Conservation (phyloP, 1,140 invertebrate species). For the Lordiphosa collinella region DNA sequence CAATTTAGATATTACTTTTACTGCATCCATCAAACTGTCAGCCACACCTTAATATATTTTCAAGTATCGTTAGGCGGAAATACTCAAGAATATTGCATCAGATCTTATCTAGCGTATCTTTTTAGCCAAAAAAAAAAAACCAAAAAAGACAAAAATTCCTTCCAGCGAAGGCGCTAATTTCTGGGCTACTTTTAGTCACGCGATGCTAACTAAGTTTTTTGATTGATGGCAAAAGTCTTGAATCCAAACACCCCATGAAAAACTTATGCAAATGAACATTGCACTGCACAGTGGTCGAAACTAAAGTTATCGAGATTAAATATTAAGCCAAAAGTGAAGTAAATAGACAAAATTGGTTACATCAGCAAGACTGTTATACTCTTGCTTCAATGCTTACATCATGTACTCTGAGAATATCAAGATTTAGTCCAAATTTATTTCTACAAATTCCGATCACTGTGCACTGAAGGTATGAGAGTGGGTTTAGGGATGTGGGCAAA, state of each 20-base stretch:
- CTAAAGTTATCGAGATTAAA: too few relatives aligned
- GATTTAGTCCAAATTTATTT: too few relatives aligned
- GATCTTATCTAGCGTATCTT: background rate
- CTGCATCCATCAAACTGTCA: conserved; percentile 43
- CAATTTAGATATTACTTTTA: conserved; percentile 64
- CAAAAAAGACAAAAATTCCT: background rate
- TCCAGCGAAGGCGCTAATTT: conserved; percentile 28
- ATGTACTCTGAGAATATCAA: too few relatives aligned
- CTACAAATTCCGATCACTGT: too few relatives aligned
- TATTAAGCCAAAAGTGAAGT: too few relatives aligned
- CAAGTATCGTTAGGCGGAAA: too few relatives aligned
- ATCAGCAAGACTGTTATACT: too few relatives aligned
- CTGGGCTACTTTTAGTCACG: conserved; percentile 43
- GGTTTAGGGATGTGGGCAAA: background rate
- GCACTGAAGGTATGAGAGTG: too few relatives aligned
- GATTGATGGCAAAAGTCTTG: conserved; percentile 47
- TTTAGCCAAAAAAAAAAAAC: background rate
- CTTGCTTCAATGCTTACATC: too few relatives aligned
- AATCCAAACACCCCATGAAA: conserved; percentile 16
- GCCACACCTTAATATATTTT: conserved; percentile 45
- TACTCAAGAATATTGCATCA: conserved; percentile 31
- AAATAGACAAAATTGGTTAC: too few relatives aligned
- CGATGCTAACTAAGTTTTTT: conserved; percentile 64
- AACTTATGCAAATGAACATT: conserved; percentile 28
- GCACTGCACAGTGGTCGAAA: background rate